Evolutionary conservation across 1,140 invertebrate species (phyloP).

Genomic region (Bombus impatiens): DNA sequence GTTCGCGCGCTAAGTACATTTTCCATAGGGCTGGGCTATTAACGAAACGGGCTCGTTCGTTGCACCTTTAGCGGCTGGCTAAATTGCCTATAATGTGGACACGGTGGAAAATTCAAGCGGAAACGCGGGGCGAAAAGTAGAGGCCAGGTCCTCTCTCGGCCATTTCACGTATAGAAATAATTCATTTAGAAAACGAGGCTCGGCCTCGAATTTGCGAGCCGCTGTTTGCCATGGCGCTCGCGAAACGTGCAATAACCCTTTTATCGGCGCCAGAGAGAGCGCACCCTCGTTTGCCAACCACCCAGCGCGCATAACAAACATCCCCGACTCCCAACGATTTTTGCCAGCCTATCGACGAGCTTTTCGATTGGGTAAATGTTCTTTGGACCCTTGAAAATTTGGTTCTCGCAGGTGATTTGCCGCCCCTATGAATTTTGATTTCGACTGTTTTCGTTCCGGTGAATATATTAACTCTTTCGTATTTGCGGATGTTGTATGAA

Average conservation of each 20-base stretch:
- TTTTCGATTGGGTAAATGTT: not conserved
- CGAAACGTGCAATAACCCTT: slow-evolving; percentile 45
- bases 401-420: not conserved
- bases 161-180: slow-evolving; percentile 39
- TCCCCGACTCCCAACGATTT: not conserved
- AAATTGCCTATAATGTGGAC: slow-evolving; percentile 49
- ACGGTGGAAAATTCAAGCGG: slow-evolving; percentile 43
- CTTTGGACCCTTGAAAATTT: not conserved
- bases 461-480: not conserved
- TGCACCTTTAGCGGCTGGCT: slow-evolving; percentile 37
- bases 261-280: not conserved
- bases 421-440: not conserved
- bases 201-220: slow-evolving; percentile 21
- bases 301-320: slow-evolving; percentile 29
- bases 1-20: slow-evolving; percentile 20
- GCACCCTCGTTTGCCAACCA: slow-evolving; percentile 17
- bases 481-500: not conserved
- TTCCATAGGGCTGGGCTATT: slow-evolving; percentile 31
- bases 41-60: slow-evolving; percentile 36
- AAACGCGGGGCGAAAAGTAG: not conserved
- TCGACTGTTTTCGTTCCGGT: not conserved
- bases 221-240: slow-evolving; percentile 30
- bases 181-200: slow-evolving; percentile 52
- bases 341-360: not conserved
- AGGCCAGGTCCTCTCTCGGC: not conserved